Conservation (phyloP, 2,888 invertebrate species). For the Flexamia atlantica region DNA sequence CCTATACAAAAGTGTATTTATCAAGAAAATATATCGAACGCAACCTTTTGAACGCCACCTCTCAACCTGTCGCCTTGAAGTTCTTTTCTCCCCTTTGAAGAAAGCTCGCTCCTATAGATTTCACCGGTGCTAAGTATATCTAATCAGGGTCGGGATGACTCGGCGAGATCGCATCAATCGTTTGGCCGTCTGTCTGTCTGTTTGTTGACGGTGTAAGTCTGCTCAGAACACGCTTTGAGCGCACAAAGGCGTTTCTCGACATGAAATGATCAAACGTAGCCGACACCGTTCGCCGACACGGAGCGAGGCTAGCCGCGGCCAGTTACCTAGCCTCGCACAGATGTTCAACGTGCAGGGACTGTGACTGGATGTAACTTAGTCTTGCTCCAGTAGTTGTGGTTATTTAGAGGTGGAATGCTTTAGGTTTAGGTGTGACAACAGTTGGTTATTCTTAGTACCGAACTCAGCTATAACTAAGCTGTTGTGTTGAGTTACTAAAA, state of each 20-base stretch:
- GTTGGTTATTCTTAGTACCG: no score
- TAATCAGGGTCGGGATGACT: constrained; percentile 43
- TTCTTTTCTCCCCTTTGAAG: not conserved
- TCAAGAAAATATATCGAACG: no score
- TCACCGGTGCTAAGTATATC: constrained; percentile 36
- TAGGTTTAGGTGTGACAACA: no score
- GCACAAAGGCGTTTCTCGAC: constrained; percentile 44
- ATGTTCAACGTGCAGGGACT: no score
- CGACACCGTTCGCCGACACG: not conserved
- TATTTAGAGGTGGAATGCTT: no score
- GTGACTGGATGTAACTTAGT: no score
- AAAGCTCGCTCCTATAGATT: constrained; percentile 28
- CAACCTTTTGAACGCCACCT: not conserved
- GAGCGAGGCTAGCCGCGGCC: constrained; percentile 15
- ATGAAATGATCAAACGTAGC: constrained; percentile 36
- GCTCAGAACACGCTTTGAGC: constrained; percentile 43
- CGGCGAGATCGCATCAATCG: constrained; percentile 48
- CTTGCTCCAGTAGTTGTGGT: no score
- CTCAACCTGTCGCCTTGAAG: constrained; percentile 7
- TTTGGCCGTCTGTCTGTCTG: constrained; percentile 56
- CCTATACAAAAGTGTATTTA: not conserved
- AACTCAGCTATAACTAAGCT: no score
- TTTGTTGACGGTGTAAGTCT: constrained; percentile 56
- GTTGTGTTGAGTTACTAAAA: no score
- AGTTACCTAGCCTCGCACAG: constrained; percentile 20